Base-by-base conservation (phyloP, 2,888 invertebrate genomes). In the Eupeodes latifasciatus region DNA sequence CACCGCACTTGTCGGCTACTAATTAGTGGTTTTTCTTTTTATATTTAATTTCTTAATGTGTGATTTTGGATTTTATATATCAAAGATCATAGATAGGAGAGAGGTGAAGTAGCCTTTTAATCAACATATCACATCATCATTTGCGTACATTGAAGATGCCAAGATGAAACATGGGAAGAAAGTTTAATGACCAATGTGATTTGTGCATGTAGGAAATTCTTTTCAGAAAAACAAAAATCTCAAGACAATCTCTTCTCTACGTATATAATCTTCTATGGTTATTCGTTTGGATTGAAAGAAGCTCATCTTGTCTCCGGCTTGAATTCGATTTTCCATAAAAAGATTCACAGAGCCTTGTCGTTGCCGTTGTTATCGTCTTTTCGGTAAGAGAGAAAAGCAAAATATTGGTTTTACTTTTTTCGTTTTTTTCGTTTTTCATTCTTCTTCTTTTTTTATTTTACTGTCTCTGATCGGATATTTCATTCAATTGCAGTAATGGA, bases 401-500 rank as follows among this genome's bases (percentile, higher is more conserved):
- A 83, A 67, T 61, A 16, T 36, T 77, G 59, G 81, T 66, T 59
- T 71, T 51, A 16, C 40, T 12, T 36, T 84, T 11, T 49, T 40
- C 62, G 19, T 10, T 16, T 5, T 4, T 53, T 59, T 3, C 19
- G 12, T 27, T 27, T 27, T 12, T 27, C 2, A 19, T 27, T 34
- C 2, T 4, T 51, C 12, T 3, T 59, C 40, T 64, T 53, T 57
- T 19, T 59, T 72, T 47, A 53, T 12, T 75, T 53, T 40, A 53
- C 44, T 61, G 44, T 67, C 53, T 81, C 77, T 81, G 81, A 78
- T 85, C 85, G 85, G 81, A 85, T 81, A 85, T 85, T 85, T 85
- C 78, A 85, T 85, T 86, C 86, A 86, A 86, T 79, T 82, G 86
- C 78, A 71, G 74, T 71, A 71, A 80, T 85, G 76, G 85, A 40